These are phyloP conservation scores for Rhadina sibilatrix DNA, from an alignment of 2,113 vertebrate genomes.

Conservation along the genomic window DNA sequence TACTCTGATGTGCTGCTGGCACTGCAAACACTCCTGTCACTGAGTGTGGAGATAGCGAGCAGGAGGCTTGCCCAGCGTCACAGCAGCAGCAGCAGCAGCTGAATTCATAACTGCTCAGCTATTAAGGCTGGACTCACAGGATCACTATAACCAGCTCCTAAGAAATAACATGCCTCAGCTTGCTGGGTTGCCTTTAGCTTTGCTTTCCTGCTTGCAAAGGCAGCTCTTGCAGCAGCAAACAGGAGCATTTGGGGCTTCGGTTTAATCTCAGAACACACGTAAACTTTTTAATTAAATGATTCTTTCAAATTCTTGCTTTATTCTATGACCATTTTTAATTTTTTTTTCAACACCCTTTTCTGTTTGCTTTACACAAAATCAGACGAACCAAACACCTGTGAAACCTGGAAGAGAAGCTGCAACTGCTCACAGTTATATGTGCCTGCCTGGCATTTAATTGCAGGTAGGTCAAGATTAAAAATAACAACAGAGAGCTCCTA, in stretches of 20 bases:
- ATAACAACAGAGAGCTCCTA: background rate
- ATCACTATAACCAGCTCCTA: background rate
- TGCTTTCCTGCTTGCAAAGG: background rate
- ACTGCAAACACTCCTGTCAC: background rate
- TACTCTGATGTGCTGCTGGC: background rate
- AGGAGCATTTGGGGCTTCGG: background rate
- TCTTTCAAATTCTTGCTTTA: background rate
- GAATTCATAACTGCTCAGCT: background rate
- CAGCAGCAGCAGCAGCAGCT: background rate
- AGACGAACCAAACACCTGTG: background rate
- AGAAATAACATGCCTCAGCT: conserved; percentile 17
- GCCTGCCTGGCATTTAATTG: background rate
- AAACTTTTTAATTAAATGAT: background rate
- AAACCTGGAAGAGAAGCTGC: background rate
- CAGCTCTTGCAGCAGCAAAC: background rate
- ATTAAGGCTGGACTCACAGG: background rate
- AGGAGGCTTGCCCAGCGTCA: background rate
- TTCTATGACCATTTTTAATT: background rate
- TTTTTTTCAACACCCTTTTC: background rate
- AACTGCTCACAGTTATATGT: background rate
- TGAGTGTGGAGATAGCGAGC: background rate
- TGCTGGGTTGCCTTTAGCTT: background rate
- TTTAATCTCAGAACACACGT: background rate
- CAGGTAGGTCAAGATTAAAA: background rate
- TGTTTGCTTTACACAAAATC: background rate